Percentiles rank a stretch among this genome's conserved stretches.
Conservation (phyloP, 1,140 invertebrate genomes). For the Bombus soroeensis region DNA sequence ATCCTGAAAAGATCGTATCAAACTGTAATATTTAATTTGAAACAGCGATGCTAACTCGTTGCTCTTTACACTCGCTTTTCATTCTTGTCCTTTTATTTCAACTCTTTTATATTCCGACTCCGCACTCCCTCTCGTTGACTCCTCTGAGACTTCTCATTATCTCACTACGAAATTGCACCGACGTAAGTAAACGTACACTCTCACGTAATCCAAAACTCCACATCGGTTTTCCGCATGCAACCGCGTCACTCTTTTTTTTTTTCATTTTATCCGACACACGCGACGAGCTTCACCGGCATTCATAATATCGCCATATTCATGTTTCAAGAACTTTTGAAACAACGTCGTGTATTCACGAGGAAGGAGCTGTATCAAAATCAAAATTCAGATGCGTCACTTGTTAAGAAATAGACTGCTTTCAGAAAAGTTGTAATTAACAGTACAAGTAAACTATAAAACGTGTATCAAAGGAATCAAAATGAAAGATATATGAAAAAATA, state of each 20-base stretch:
- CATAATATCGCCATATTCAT: neutral
- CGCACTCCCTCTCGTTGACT: neutral
- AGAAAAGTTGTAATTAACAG: neutral
- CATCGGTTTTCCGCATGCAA: neutral
- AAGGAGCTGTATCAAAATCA: neutral
- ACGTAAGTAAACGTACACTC: conserved; percentile 9
- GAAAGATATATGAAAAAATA: neutral
- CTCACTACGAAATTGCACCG: neutral
- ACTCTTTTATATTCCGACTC: neutral
- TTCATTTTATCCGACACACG: neutral
- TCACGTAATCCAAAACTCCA: neutral
- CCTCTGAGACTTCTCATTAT: neutral
- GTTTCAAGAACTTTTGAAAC: neutral
- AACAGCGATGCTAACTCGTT: neutral
- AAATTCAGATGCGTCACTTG: neutral
- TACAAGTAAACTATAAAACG: neutral
- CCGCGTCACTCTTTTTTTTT: neutral
- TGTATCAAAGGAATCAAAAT: too few species aligned
- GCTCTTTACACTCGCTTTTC: conserved; percentile 1
- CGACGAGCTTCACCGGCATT: neutral
- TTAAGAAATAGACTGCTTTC: neutral
- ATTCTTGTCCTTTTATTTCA: neutral
- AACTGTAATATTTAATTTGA: neutral
- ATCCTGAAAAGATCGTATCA: neutral
- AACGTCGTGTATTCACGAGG: neutral